These are phyloP conservation scores for Gnathonemus echidnorhynchus DNA, from an alignment of 2,113 vertebrate species.

Conservation along the genomic window DNA sequence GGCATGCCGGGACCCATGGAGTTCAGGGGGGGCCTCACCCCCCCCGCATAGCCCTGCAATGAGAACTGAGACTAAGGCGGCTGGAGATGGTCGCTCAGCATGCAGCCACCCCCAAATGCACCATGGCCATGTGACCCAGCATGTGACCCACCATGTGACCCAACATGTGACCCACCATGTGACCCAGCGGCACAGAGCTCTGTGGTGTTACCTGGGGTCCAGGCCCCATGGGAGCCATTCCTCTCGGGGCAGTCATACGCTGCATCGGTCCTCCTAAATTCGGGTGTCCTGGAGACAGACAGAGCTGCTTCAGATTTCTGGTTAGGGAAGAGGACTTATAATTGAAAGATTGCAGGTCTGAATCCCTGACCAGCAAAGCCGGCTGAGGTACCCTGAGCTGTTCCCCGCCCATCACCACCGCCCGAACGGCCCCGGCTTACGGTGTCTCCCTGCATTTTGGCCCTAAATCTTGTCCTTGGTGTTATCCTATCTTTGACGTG, in stretches of 20 bases:
- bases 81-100: conserved; percentile 11
- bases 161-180: no score
- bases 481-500: not conserved
- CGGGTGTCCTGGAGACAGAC: conserved; percentile 69
- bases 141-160: not conserved
- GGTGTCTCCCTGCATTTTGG: no score
- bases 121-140: not conserved
- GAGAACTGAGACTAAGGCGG: conserved; percentile 66
- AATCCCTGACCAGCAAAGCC: no score
- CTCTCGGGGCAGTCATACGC: conserved; percentile 94
- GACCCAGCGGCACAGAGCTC: not conserved
- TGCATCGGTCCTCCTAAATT: conserved; percentile 94
- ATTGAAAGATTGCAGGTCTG: no score
- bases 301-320: not conserved
- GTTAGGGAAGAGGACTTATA: no score
- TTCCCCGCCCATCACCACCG: no score
- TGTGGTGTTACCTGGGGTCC: conserved; percentile 83
- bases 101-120: no score
- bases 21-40: conserved; percentile 98
- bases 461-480: not conserved
- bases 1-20: conserved; percentile 95
- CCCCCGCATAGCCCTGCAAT: conserved; percentile 90
- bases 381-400: no score
- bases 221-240: conserved; percentile 95
- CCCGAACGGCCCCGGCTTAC: no score